These are phyloP conservation scores for Reinhardtius hippoglossoides DNA, from an alignment of 2,113 vertebrate genomes.

Conservation along the genomic window DNA sequence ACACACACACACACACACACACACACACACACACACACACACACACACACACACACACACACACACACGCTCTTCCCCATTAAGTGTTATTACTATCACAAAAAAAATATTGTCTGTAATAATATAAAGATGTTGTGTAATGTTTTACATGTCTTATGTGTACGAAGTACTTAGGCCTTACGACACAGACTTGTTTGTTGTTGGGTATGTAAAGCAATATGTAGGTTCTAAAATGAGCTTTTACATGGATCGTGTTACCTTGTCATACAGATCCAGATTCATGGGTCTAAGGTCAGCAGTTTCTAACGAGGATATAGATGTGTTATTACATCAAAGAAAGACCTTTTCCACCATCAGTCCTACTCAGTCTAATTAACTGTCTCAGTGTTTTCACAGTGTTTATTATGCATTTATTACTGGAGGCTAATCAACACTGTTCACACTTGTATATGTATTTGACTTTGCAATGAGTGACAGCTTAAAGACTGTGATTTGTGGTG, in stretches of 20 bases:
- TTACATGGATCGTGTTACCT: slow-evolving; percentile 7
- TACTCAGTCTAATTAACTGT: neutral
- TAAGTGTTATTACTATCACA: too few species aligned
- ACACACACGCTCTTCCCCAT: neutral
- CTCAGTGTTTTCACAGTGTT: neutral
- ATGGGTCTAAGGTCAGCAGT: slow-evolving; percentile 14
- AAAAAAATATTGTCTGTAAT: neutral
- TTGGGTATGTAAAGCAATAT: slow-evolving; percentile 26
- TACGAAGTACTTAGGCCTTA: neutral
- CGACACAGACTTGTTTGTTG: slow-evolving; percentile 12
- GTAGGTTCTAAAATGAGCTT: slow-evolving; percentile 42
- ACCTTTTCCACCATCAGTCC: neutral
- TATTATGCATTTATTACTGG: neutral
- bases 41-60: neutral
- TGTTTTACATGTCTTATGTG: neutral
- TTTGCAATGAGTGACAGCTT: slow-evolving; percentile 23
- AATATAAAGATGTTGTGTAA: neutral
- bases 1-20: too few species aligned
- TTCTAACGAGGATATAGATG: neutral
- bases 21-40: neutral
- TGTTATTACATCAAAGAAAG: neutral
- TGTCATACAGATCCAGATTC: slow-evolving; percentile 37
- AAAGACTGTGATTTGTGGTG: slow-evolving; percentile 53
- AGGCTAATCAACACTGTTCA: slow-evolving; percentile 1
- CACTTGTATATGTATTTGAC: neutral